phyloP scores from a whole-genome alignment of 2,113 vertebrate species.

The Tachuris rubrigastra region DNA sequence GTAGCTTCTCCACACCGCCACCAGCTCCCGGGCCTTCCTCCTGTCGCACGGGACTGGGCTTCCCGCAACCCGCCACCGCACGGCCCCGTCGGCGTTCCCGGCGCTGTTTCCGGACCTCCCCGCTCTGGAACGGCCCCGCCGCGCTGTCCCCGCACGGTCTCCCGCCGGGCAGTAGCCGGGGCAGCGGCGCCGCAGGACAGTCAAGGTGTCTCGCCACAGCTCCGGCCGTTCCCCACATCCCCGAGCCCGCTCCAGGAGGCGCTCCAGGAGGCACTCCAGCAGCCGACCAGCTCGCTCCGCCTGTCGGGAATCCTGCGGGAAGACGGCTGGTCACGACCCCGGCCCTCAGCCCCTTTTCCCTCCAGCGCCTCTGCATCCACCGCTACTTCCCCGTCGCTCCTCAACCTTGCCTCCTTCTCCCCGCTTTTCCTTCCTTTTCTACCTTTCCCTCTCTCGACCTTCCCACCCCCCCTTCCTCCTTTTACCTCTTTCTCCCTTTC shows the following conservation, averaged over 20 bases:
- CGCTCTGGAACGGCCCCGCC: background rate
- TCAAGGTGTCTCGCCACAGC: background rate
- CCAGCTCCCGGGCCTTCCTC: background rate
- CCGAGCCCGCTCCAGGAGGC: background rate
- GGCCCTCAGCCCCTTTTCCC: no score
- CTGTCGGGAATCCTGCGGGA: background rate
- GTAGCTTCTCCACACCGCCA: conserved; percentile 41
- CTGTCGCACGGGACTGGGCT: background rate
- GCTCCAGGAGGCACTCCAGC: background rate
- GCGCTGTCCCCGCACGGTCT: background rate
- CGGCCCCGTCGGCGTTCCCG: background rate
- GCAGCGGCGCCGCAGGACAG: background rate
- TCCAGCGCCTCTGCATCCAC: background rate
- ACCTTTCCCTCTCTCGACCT: background rate
- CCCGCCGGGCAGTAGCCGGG: background rate
- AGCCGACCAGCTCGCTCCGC: background rate
- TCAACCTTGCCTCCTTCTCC: no score
- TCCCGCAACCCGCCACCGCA: background rate
- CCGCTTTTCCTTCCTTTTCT: background rate
- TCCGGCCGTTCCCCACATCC: background rate
- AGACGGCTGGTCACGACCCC: background rate
- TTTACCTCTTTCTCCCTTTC: background rate
- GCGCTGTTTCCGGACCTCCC: background rate
- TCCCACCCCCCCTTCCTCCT: no score
- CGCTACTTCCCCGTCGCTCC: background rate